Evolutionary conservation across 2,888 invertebrate genomes (phyloP), one percentile per base, ranked within the genome.

Genomic region (Ornithoptera priamus): DNA sequence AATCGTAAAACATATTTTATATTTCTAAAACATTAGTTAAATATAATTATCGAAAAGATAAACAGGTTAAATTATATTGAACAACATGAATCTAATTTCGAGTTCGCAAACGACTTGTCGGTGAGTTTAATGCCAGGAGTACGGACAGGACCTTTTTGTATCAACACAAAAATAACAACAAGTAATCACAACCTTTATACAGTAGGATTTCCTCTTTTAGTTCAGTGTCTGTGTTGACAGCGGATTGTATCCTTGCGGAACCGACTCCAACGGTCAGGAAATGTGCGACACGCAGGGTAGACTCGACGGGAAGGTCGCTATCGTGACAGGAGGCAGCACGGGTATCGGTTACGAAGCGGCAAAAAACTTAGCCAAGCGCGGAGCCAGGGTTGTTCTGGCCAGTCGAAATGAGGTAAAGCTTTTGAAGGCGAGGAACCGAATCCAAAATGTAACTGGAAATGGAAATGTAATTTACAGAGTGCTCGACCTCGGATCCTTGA

Each of bases 331-430:
- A 8, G 92, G 87, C 1, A 87, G 89, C 69, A 84, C 91, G 12
- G 92, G 92, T 7, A 81, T 90, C 15, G 92, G 92, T 5, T 82
- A 85, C n/a, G 92, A 90, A 82, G 82, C 87, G 5, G 92, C 92
- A 0, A 90, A 88, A 63, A 86, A 89, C 70, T 75, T 94, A 57
- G 93, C 93, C 0, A 76, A 78, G 57, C 83, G 86, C 62, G 93
- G 93, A 18, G 93, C 93, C 1, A 86, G 80, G 77, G 90, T 94
- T 10, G 86, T 93, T 1, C 87, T 94, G 63, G 93, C 93, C 1
- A 94, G 94, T 72, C 80, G 93, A 67, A 92, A 93, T 60, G 84
- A 91, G 82, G 81, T 85, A 0, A 93, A 90, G 77, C 83, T 93
- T 0, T 81, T 79, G 24, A 74, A 75, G 72, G 93, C 93, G 1